phyloP scores from a whole-genome alignment of 2,113 vertebrate genomes.

The Clupea harengus region DNA sequence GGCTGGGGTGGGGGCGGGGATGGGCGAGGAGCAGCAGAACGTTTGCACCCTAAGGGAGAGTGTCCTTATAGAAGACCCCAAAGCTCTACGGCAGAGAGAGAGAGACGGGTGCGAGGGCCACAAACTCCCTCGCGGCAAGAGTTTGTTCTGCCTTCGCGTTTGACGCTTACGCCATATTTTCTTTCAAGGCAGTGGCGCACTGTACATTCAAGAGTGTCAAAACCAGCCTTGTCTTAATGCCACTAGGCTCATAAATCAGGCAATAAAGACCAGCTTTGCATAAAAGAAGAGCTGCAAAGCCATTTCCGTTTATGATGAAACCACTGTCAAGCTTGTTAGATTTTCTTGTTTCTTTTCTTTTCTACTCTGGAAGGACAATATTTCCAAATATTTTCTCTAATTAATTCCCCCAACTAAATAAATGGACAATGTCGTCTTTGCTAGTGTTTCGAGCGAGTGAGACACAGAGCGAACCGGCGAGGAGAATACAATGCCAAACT shows the following conservation, averaged over 20 bases:
- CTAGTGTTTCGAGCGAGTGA: background rate
- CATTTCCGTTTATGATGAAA: background rate
- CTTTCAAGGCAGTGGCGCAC: constrained; percentile 67
- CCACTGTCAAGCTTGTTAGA: constrained; percentile 19
- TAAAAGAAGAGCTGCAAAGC: background rate
- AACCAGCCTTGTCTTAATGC: constrained; percentile 51
- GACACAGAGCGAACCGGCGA: background rate
- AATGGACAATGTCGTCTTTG: background rate
- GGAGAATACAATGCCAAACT: background rate
- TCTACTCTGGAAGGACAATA: constrained; percentile 13
- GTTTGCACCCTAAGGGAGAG: background rate
- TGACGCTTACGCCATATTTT: background rate
- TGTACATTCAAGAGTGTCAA: constrained; percentile 74
- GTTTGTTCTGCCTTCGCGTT: background rate
- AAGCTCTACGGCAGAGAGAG: background rate
- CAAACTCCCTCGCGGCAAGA: background rate
- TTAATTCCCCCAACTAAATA: background rate
- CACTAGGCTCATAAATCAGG: constrained; percentile 7
- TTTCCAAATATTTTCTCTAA: background rate
- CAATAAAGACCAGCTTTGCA: background rate
- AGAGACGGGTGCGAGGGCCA: background rate
- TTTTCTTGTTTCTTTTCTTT: background rate
- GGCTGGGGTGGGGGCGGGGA: background rate
- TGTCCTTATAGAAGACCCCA: background rate
- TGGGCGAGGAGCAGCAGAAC: background rate